These are phyloP conservation scores for Corydoras maculifer DNA, from an alignment of 2,113 vertebrate genomes.

Conservation along the genomic window DNA sequence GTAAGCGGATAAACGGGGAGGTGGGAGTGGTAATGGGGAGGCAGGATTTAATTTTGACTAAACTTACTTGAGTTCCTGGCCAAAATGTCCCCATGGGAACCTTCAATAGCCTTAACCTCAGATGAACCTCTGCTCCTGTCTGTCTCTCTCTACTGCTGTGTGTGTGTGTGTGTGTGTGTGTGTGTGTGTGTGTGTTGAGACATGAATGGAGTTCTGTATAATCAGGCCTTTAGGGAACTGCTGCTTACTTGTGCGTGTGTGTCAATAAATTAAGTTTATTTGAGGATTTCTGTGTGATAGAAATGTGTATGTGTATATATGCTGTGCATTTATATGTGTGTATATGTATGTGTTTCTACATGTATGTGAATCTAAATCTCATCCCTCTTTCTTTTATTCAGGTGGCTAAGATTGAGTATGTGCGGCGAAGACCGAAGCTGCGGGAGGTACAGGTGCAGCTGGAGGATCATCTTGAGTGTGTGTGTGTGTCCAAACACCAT, in stretches of 20 bases:
- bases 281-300: too few relatives aligned
- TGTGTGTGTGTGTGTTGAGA: slow-evolving; percentile 43
- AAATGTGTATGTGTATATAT: slow-evolving; percentile 21
- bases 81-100: slow-evolving; percentile 32
- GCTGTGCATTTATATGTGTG: slow-evolving; percentile 36
- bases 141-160: slow-evolving; percentile 18
- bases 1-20: neutral
- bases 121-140: slow-evolving; percentile 28
- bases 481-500: slow-evolving; percentile 74
- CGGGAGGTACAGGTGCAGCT: slow-evolving; percentile 90
- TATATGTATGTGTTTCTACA: slow-evolving; percentile 38
- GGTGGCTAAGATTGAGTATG: slow-evolving; percentile 96
- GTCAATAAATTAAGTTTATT: slow-evolving; percentile 9
- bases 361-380: neutral
- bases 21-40: slow-evolving; percentile 2
- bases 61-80: slow-evolving; percentile 36
- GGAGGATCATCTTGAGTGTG: slow-evolving; percentile 94
- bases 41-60: slow-evolving; percentile 34
- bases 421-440: slow-evolving; percentile 87
- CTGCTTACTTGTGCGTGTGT: slow-evolving; percentile 27
- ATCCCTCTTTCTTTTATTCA: slow-evolving; percentile 48
- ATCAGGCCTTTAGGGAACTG: slow-evolving; percentile 40
- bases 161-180: slow-evolving; percentile 39
- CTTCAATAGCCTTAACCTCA: slow-evolving; percentile 38
- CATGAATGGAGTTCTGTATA: slow-evolving; percentile 43